phyloP scores from a whole-genome alignment of 2,113 vertebrate species.

The Mustelus asterias region DNA sequence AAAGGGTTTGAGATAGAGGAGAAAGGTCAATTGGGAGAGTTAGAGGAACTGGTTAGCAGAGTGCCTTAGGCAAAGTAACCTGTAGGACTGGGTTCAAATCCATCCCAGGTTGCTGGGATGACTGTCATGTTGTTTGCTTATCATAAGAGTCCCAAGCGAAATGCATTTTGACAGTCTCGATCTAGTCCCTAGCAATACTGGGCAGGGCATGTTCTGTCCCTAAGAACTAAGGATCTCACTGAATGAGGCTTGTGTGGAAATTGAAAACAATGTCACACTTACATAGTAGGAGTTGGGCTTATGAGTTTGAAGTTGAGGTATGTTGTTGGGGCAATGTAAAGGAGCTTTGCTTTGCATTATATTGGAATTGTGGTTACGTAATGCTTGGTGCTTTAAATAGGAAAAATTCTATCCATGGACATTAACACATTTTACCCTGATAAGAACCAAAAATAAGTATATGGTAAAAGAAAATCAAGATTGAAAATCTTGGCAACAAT shows the following conservation, averaged over 20 bases:
- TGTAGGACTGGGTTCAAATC: not conserved
- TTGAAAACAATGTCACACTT: not conserved
- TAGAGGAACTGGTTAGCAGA: not conserved
- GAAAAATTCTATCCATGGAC: not conserved
- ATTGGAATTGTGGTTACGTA: not conserved
- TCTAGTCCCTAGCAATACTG: not conserved
- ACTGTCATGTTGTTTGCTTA: not conserved
- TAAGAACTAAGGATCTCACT: not conserved
- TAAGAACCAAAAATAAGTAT: not conserved
- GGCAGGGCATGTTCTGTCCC: not conserved
- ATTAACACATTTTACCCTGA: not conserved
- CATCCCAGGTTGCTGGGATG: not conserved
- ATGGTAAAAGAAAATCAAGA: not conserved
- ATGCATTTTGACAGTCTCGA: not conserved
- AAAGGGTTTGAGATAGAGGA: too few species aligned
- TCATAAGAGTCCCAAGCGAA: not conserved
- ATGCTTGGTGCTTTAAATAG: not conserved
- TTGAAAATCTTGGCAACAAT: not conserved
- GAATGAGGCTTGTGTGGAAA: not conserved
- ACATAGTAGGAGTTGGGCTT: not conserved
- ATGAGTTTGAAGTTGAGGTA: not conserved
- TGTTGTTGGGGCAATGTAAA: not conserved
- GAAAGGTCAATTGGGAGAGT: too few species aligned
- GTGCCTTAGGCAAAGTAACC: not conserved
- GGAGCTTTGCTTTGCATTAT: not conserved